Conservation (phyloP, 2,797 vertebrate species). For the Lepus oiostolus region DNA sequence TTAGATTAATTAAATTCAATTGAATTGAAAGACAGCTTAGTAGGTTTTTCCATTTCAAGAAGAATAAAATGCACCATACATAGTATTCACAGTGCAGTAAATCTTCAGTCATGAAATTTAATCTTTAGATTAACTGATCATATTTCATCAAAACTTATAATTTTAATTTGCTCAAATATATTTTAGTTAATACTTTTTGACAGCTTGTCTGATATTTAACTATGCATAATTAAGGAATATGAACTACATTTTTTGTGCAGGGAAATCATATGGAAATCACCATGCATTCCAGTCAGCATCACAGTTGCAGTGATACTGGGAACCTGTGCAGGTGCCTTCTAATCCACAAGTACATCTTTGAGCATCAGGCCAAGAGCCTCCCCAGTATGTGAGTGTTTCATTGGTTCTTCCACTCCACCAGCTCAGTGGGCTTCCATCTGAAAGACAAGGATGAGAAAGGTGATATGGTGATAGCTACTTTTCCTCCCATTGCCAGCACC, state of each 20-base stretch:
- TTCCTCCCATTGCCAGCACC: background rate
- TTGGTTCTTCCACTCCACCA: slow-evolving; percentile 95
- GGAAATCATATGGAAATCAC: slow-evolving; percentile 86
- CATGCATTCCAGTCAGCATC: slow-evolving; percentile 93
- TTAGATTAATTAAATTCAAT: background rate
- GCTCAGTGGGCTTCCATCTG: slow-evolving; percentile 92
- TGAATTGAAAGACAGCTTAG: background rate
- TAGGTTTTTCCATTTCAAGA: background rate
- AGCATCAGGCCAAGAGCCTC: slow-evolving; percentile 91
- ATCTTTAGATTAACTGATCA: background rate
- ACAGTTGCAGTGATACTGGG: slow-evolving; percentile 95
- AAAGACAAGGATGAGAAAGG: slow-evolving; percentile 80
- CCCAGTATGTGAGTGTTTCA: slow-evolving; percentile 93
- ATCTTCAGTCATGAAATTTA: background rate
- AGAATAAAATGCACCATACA: background rate
- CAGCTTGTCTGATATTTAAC: background rate
- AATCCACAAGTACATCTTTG: slow-evolving; percentile 94
- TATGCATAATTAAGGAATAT: background rate
- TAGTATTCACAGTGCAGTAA: background rate
- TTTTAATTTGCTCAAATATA: slow-evolving; percentile 4
- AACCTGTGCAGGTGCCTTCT: slow-evolving; percentile 92
- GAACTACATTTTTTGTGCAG: background rate
- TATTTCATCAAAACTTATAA: background rate
- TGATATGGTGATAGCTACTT: background rate
- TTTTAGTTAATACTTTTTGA: background rate